These are phyloP conservation scores for Catocala sponsa DNA, from an alignment of 2,888 invertebrate genomes.

Conservation along the genomic window DNA sequence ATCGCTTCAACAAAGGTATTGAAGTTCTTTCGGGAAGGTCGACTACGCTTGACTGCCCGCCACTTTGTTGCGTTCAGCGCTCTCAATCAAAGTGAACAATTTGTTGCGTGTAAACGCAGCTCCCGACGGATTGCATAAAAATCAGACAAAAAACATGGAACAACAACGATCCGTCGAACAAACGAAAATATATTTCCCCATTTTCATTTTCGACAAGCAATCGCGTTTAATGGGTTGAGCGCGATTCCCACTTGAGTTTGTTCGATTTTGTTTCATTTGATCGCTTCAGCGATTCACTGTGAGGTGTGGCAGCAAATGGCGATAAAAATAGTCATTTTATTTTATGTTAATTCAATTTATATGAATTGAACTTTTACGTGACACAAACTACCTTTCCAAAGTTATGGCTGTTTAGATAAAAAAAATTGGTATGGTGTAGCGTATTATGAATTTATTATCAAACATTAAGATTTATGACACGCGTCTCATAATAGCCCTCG, in stretches of 20 bases:
- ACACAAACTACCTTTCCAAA: not conserved
- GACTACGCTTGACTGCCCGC: constrained; percentile 30
- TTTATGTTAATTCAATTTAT: constrained; percentile 41
- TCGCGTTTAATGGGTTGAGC: constrained; percentile 83
- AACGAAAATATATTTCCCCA: constrained; percentile 82
- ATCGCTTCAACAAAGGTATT: constrained; percentile 13
- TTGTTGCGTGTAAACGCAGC: constrained; percentile 77
- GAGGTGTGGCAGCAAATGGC: constrained; percentile 58
- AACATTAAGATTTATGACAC: no score
- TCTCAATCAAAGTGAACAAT: constrained; percentile 79
- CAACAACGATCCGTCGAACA: constrained; percentile 71
- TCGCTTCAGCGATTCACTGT: constrained; percentile 70
- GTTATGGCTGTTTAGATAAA: constrained; percentile 1
- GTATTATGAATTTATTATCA: no score
- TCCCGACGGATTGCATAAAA: constrained; percentile 80
- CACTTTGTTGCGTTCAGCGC: constrained; percentile 38
- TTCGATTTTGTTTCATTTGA: constrained; percentile 82
- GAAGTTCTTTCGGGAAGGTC: constrained; percentile 23
- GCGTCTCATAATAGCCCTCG: no score
- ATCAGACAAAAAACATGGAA: constrained; percentile 76
- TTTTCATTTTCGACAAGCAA: constrained; percentile 86
- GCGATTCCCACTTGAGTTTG: constrained; percentile 84
- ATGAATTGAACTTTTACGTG: constrained; percentile 18
- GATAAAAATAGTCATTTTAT: constrained; percentile 46
- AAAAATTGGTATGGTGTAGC: no score